Evolutionary conservation across 2,888 invertebrate genomes (phyloP), one percentile per base, ranked within the genome.

Genomic region (Cheilosia vernalis): DNA sequence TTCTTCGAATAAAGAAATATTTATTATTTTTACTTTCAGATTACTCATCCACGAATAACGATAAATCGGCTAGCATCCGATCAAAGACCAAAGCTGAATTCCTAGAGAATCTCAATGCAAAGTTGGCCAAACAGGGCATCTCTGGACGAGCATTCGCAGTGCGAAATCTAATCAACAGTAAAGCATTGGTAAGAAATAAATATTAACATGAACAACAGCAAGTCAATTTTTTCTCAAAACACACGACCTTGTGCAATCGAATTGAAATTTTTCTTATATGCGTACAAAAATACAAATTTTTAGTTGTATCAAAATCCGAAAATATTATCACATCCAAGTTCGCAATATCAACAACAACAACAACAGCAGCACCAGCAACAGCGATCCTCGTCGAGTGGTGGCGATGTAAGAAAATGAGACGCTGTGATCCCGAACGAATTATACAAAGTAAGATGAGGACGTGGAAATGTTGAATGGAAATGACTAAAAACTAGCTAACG

Each of bases 81-180:
- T 89, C 91, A 73, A 92, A 93, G 87, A 90, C 92, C 78, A 93
- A 92, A 89, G 95, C 92, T 92, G 94, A 94, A 90, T 97, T 97
- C 91, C 92, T 97, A 66, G 96, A 96, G 92, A 96, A 96, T 89
- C 92, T 97, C 86, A 97, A 97, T 88, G 96, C 96, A 15, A 97
- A 96, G 89, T 92, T 97, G 89, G 94, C 95, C 61, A 94, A 95
- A 88, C 94, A 94, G 90, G 92, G 92, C 88, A 93, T 93, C 87
- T 92, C 94, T 47, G 93, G 93, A 89, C 93, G 94, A 88, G 96
- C 95, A 67, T 93, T 93, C 89, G 93, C 94, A 86, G 96, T 96
- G 67, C 93, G 96, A 63, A 95, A 96, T 88, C 93, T 95, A 90
- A 96, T 96, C 89, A 95, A 94, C 91, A 94, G 94, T 89, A 95